Conservation (phyloP, 2,888 invertebrate genomes). For the Eledone cirrhosa region DNA sequence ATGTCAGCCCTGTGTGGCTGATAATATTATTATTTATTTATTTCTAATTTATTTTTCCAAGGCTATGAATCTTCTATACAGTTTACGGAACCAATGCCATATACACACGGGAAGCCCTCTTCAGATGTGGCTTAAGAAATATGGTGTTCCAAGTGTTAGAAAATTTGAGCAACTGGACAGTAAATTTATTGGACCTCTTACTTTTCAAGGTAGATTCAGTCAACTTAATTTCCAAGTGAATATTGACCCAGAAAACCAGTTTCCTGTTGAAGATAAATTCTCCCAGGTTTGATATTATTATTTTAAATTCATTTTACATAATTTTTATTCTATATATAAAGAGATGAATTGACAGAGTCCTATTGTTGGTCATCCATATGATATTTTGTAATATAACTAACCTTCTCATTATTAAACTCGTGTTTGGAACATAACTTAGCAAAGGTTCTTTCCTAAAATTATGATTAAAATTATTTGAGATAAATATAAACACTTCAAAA, state of each 20-base stretch:
- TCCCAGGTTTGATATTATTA: conserved; percentile 77
- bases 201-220: conserved; percentile 88
- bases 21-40: no score
- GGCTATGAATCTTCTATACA: conserved; percentile 92
- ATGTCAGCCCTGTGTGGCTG: no score
- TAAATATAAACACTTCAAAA: no score
- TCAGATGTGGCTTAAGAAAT: conserved; percentile 89
- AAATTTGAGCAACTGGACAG: conserved; percentile 76
- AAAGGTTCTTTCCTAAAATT: no score
- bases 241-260: conserved; percentile 91
- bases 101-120: conserved; percentile 86
- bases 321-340: no score
- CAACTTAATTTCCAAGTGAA: conserved; percentile 86
- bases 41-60: conserved; percentile 57
- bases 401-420: no score
- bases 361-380: no score
- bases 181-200: conserved; percentile 77
- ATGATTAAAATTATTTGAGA: no score
- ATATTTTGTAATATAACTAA: no score
- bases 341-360: no score
- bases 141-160: conserved; percentile 82
- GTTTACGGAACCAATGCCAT: conserved; percentile 77
- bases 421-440: no score
- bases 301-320: no score
- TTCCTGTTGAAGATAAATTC: conserved; percentile 87